Evolutionary conservation across 1,140 invertebrate genomes (phyloP).

Genomic region (Drosophila sechellia): DNA sequence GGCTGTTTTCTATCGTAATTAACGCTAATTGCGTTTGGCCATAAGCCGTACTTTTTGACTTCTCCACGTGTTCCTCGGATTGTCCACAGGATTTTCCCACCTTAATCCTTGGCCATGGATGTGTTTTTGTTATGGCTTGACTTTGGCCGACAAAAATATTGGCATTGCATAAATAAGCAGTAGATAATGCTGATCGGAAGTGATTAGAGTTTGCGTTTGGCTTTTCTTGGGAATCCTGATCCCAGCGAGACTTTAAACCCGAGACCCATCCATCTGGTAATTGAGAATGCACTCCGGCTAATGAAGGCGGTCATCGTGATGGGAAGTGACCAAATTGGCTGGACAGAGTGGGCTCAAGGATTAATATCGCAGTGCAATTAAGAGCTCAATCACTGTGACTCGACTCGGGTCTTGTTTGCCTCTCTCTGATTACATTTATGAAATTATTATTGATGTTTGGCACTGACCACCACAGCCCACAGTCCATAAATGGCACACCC

Average conservation of each 20-base stretch:
- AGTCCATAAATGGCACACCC: conserved; percentile 19
- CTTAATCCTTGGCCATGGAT: conserved; percentile 30
- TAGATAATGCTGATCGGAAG: conserved; percentile 51
- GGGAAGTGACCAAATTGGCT: conserved; percentile 14
- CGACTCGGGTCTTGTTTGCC: conserved; percentile 53
- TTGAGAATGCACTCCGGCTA: conserved; percentile 54
- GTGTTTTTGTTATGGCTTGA: conserved; percentile 66
- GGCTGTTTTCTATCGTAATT: conserved; percentile 66
- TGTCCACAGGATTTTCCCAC: conserved; percentile 70
- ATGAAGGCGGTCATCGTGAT: conserved; percentile 54
- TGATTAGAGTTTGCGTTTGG: conserved; percentile 4
- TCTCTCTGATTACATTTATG: conserved; percentile 80
- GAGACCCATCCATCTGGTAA: conserved; percentile 31
- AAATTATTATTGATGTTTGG: conserved; percentile 82
- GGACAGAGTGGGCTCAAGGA: conserved; percentile 43
- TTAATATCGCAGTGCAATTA: conserved; percentile 78
- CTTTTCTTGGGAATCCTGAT: conserved; percentile 26
- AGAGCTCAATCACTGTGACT: conserved; percentile 79
- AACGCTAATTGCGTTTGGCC: conserved; percentile 77
- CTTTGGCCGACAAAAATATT: conserved; percentile 50
- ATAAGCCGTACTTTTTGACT: conserved; percentile 77
- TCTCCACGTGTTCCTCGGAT: conserved; percentile 76
- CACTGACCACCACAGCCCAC: conserved; percentile 67
- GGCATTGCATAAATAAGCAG: conserved; percentile 42
- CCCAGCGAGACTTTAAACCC: conserved; percentile 14